Evolutionary conservation across 2,888 invertebrate species (phyloP), one percentile per base, ranked within the genome.

Genomic region (Petrolisthes cinctipes): DNA sequence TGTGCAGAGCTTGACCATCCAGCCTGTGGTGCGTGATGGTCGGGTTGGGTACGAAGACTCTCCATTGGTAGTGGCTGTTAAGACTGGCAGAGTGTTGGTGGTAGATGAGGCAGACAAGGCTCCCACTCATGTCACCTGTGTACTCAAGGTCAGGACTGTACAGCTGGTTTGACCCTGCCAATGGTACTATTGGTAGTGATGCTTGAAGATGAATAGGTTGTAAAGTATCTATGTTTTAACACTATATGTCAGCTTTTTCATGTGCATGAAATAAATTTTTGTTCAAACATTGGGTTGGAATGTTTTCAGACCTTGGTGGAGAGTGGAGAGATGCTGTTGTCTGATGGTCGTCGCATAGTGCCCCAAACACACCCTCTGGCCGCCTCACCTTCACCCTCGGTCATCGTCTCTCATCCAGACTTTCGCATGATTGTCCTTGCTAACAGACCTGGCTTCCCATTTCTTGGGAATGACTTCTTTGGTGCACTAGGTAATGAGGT

Each of bases 61-160:
- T 0, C 97, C 98, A 0, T 93, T 99, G 89, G 98, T 98, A 0
- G 96, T 96, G 92, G 98, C 99, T 0, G 97, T 98, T 0, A 96
- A 96, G 93, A 93, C 94, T 86, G 99, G 99, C 0, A 96, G 97
- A 92, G 96, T 99, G 9, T 94, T 99, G 86, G 97, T 99, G 0
- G 95, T 99, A 0, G 99, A 99, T 92, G 99, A 99, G 93, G 99
- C 98, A 0, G 99, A 99, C 93, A 99, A 99, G 93, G 99, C 99
- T 0, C 98, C 99, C 0, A 98, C 98, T 0, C 97, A 99, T 92
- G 99, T 99, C 0, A 98, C 99, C 0, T 98, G 98, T 92, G 97
- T 99, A 91, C 93, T 99, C 73, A 98, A 99, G 92, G 94, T 86
- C 51, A 75, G 66, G 9, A 78, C 71, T 37, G 37, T 37, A 37